Percentiles rank a stretch among this genome's conserved stretches.
Conservation (phyloP, 2,113 vertebrate genomes). For the Lethenteron reissneri region DNA sequence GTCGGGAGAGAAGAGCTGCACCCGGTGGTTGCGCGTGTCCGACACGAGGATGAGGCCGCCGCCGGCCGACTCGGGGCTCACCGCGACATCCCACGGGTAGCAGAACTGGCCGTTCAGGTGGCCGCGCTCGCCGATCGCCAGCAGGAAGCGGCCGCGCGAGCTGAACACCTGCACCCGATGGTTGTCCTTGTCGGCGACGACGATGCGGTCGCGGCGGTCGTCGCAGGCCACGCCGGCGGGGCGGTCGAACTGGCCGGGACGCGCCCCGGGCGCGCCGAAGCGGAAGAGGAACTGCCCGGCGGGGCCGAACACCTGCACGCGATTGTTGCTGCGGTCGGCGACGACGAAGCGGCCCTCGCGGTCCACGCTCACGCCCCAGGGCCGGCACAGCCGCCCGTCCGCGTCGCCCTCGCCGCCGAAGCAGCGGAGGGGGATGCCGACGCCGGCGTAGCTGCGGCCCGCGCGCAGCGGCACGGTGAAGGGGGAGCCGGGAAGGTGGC, state of each 20-base stretch:
- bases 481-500: background rate
- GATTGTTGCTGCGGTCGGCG: constrained; percentile 3
- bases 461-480: constrained; percentile 1
- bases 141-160: background rate
- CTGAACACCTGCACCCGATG: constrained; percentile 2
- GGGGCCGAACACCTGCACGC: constrained; percentile 1
- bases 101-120: background rate
- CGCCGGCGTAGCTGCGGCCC: constrained; percentile 1
- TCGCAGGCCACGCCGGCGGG: constrained; percentile 3
- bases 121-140: background rate
- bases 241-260: background rate
- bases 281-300: background rate
- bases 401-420: background rate
- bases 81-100: constrained; percentile 5
- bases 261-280: background rate
- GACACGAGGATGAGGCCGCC: background rate
- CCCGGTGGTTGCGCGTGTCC: constrained; percentile 4
- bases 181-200: constrained; percentile 5
- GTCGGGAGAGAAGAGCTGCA: constrained; percentile 1
- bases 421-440: background rate
- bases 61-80: background rate
- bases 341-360: background rate
- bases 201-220: background rate
- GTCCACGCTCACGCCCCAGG: background rate
- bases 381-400: constrained; percentile 4